phyloP scores from a whole-genome alignment of 2,888 invertebrate genomes.

The Coremacera marginata region DNA sequence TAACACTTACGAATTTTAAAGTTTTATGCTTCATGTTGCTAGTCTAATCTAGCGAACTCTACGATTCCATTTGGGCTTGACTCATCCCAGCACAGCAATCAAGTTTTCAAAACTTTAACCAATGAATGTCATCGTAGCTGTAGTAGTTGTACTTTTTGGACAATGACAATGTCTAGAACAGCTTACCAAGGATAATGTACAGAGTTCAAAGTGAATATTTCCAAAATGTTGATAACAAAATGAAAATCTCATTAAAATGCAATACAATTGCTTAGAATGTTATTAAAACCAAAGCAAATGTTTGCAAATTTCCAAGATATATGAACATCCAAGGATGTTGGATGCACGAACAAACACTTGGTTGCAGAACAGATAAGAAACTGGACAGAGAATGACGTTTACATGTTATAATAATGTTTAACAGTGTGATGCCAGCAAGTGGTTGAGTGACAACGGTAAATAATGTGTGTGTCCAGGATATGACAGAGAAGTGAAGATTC shows the following conservation, averaged over 20 bases:
- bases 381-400: background rate
- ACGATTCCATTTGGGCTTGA: no score
- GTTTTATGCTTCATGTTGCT: no score
- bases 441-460: background rate
- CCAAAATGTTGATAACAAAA: constrained; percentile 13
- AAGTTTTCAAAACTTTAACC: no score
- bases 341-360: background rate
- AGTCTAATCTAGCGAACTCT: no score
- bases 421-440: background rate
- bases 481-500: background rate
- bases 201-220: background rate
- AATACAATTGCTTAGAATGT: constrained; percentile 24
- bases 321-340: background rate
- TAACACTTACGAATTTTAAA: no score
- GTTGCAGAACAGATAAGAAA: background rate
- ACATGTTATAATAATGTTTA: background rate
- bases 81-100: no score
- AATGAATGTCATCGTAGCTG: background rate
- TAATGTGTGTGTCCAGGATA: background rate
- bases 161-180: background rate
- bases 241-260: constrained; percentile 31
- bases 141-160: background rate
- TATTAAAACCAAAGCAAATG: constrained; percentile 21
- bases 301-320: constrained; percentile 9
- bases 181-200: background rate